Evolutionary conservation across 2,888 invertebrate genomes (phyloP).

Genomic region (Pristionchus entomophagus): DNA sequence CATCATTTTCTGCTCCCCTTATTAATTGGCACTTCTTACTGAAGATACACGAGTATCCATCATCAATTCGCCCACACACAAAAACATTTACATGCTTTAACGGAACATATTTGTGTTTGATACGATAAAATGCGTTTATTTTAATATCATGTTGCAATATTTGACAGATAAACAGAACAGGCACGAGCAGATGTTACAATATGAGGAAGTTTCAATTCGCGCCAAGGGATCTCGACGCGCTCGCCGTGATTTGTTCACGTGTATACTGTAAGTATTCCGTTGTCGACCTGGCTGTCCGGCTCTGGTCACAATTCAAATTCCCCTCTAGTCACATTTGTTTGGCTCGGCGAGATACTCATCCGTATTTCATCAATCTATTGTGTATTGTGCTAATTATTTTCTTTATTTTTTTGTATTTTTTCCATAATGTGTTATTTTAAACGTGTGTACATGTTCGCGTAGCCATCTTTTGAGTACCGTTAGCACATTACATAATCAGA

Average conservation of each 20-base stretch:
- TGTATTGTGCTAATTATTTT: too few species aligned
- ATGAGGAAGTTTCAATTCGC: neutral
- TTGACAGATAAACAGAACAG: too few species aligned
- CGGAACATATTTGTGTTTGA: neutral
- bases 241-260: neutral
- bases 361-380: too few species aligned
- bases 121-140: neutral
- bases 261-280: neutral
- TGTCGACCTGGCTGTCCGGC: neutral
- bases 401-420: too few species aligned
- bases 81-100: neutral
- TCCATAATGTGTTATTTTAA: too few species aligned
- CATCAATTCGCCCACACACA: neutral
- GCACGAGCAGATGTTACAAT: too few species aligned
- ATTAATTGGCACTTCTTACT: slow-evolving; percentile 9
- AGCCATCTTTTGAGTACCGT: too few species aligned
- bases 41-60: neutral
- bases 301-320: neutral
- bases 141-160: too few species aligned
- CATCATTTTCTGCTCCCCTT: neutral
- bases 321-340: neutral
- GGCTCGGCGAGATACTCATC: too few species aligned
- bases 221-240: neutral
- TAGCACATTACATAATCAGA: too few species aligned
- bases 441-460: too few species aligned